Conservation (phyloP, 2,113 vertebrate genomes). For the Rana temporaria region DNA sequence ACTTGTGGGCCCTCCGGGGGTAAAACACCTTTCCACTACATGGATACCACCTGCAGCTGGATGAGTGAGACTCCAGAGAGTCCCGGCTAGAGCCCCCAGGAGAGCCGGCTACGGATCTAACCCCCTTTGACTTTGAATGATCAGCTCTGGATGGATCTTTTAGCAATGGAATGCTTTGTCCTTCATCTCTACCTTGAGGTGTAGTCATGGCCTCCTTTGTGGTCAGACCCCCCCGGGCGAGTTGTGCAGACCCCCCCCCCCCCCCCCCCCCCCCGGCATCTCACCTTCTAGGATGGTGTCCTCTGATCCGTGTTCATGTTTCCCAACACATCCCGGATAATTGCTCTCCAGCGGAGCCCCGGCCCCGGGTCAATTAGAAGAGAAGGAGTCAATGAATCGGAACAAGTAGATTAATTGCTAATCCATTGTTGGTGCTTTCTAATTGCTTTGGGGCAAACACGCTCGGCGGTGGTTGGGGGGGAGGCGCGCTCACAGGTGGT, state of each 20-base stretch:
- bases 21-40: too few relatives aligned
- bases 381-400: constrained; percentile 46
- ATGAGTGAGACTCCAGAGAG: too few relatives aligned
- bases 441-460: constrained; percentile 40
- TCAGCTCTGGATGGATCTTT: too few relatives aligned
- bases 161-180: too few relatives aligned
- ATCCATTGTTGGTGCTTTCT: constrained; percentile 52
- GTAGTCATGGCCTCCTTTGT: too few relatives aligned
- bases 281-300: not conserved
- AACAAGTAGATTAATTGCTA: constrained; percentile 46
- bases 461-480: not conserved
- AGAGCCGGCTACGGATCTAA: too few relatives aligned
- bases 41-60: too few relatives aligned
- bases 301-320: not conserved
- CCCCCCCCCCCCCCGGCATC: not conserved
- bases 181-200: too few relatives aligned
- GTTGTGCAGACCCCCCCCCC: not conserved
- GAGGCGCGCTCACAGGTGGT: not conserved
- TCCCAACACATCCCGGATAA: constrained; percentile 17
- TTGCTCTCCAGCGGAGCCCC: constrained; percentile 40
- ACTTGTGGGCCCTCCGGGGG: too few relatives aligned
- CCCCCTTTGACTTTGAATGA: too few relatives aligned
- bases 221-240: too few relatives aligned
- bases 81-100: too few relatives aligned
- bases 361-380: constrained; percentile 50